Evolutionary conservation across 2,113 vertebrate genomes (phyloP), one percentile per base, ranked within the genome.

Genomic region (rabbit (Oryctolagus cuniculus)): DNA sequence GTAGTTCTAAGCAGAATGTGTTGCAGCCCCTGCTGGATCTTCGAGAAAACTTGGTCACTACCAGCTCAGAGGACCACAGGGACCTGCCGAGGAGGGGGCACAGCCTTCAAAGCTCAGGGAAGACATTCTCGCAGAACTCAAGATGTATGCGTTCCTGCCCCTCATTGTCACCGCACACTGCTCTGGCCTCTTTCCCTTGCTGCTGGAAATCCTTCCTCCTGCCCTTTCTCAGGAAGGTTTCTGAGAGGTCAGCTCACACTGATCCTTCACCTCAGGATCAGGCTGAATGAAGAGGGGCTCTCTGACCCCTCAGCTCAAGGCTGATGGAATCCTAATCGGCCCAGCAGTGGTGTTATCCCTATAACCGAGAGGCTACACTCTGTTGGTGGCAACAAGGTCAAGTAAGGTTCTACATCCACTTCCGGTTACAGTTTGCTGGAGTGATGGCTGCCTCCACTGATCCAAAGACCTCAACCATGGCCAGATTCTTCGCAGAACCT

Each of bases 1-100:
- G 96, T 96, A 97, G 97, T 98, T 98, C 98, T 94, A 96, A 96
- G 95, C 92, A 96, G 83, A 97, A 91, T 91, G 93, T 93, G 82
- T 51, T 96, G 85, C 61, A 91, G 80, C 90, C 75, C 83, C 83
- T 85, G 90, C 63, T 17, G 77, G 36, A 38, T 74, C 49, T 55
- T 87, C 78, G 86, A 97, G 90, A 73, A 80, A 95, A 97, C 97
- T 80, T 2, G 27, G 83, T 70, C 67, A n/a, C 69, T 74, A 66
- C 44, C 74, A 53, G 74, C 69, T 5, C 73, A 86, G 69, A 38
- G 5, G 3, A 16, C 75, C 81, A 10, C 4, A 15, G n/a, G 69
- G 53, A 63, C 34, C 51, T 3, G 0, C 24, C 29, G 8, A 19
- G 44, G 34, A 63, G 31, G 25, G n/a, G 22, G 10, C 1, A 67